A percentile compares a stretch with the other conserved stretches of the same genome.
phyloP scores from a whole-genome alignment of 2,888 invertebrate genomes.

The Horisme vitalbata region DNA sequence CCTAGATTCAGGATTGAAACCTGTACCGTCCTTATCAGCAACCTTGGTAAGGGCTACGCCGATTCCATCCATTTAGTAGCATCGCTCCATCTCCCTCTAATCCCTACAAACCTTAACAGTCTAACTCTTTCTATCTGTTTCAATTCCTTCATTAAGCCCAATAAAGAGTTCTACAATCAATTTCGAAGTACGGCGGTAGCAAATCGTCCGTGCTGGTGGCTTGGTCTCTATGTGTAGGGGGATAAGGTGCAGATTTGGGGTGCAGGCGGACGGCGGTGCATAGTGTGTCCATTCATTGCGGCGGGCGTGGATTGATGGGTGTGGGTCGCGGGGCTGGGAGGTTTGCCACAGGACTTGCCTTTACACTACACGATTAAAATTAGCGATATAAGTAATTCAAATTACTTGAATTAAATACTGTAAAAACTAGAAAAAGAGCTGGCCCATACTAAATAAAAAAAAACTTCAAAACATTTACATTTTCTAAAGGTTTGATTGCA shows the following conservation, averaged over 20 bases:
- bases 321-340: slow-evolving; percentile 66
- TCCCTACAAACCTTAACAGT: slow-evolving; percentile 3
- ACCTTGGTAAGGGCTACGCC: no score
- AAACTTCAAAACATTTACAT: no score
- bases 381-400: no score
- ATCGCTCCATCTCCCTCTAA: slow-evolving; percentile 6
- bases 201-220: slow-evolving; percentile 32
- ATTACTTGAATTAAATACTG: no score
- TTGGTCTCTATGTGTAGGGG: slow-evolving; percentile 27
- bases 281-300: slow-evolving; percentile 75
- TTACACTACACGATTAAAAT: slow-evolving; percentile 53
- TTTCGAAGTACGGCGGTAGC: slow-evolving; percentile 59
- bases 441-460: no score
- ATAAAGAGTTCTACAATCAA: slow-evolving; percentile 77
- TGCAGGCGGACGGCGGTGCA: slow-evolving; percentile 43
- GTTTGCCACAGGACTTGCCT: slow-evolving; percentile 57
- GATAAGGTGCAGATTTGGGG: slow-evolving; percentile 40
- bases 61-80: neutral
- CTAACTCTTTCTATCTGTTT: slow-evolving; percentile 63
- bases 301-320: slow-evolving; percentile 78
- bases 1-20: no score
- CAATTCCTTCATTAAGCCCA: slow-evolving; percentile 79
- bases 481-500: no score
- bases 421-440: no score
- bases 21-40: no score